Evolutionary conservation across 2,113 vertebrate species (phyloP).

Genomic region (Ursus arctos): DNA sequence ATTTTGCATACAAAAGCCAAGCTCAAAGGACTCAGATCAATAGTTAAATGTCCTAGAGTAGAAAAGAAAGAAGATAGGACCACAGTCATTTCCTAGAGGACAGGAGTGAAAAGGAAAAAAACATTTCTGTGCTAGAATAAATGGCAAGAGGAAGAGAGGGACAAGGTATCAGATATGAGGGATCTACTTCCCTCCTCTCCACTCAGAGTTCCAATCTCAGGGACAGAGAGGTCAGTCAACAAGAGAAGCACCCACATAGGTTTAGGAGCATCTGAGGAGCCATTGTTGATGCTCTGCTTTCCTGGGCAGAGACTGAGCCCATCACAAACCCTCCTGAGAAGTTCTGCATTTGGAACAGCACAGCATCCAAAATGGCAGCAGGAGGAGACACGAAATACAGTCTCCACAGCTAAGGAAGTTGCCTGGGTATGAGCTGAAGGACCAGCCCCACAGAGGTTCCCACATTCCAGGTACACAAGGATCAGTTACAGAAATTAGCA

Average conservation of each 20-base stretch:
- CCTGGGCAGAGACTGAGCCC: not conserved
- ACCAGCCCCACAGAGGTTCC: not conserved
- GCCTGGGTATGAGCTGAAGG: not conserved
- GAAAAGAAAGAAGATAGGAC: not conserved
- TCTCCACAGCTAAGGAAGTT: not conserved
- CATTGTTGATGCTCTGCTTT: not conserved
- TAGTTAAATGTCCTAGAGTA: not conserved
- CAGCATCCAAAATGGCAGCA: not conserved
- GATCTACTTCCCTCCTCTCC: not conserved
- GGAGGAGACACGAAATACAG: not conserved
- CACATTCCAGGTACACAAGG: not conserved
- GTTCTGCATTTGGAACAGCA: not conserved
- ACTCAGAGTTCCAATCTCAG: not conserved
- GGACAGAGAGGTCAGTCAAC: not conserved
- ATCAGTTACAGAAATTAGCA: not conserved
- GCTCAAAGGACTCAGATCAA: not conserved
- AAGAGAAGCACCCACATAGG: not conserved
- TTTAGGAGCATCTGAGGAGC: not conserved
- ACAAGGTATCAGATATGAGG: not conserved
- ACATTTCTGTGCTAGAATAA: not conserved
- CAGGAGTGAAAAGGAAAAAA: not conserved
- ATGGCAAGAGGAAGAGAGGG: not conserved
- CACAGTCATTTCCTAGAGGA: not conserved
- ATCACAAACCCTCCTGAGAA: not conserved
- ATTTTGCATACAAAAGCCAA: slow-evolving; percentile 29